These are phyloP conservation scores for Ylistrum balloti DNA, from an alignment of 1,140 invertebrate genomes.

Conservation along the genomic window DNA sequence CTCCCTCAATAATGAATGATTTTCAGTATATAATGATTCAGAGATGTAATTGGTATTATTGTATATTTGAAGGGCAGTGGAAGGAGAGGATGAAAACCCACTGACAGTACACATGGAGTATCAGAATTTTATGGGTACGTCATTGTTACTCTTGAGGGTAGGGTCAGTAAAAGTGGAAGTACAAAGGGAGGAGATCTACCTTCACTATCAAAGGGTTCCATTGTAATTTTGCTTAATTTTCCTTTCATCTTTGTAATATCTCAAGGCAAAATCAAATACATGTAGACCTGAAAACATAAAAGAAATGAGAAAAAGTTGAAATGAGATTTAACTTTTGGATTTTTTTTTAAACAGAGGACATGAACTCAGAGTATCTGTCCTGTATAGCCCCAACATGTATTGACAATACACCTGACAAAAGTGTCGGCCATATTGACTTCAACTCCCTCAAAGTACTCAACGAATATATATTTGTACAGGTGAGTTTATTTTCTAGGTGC, in stretches of 20 bases:
- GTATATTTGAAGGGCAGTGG: conserved; percentile 71
- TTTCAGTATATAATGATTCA: background rate
- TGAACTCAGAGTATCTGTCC: conserved; percentile 56
- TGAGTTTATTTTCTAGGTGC: too few relatives aligned
- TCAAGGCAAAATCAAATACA: too few relatives aligned
- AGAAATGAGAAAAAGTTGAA: background rate
- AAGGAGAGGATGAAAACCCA: conserved; percentile 70
- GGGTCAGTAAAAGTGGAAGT: conserved; percentile 48
- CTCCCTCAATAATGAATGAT: too few relatives aligned
- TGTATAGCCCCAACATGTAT: conserved; percentile 65
- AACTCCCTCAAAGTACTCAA: conserved; percentile 91
- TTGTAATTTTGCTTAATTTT: too few relatives aligned
- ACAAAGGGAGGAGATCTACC: too few relatives aligned
- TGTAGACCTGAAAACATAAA: conserved; percentile 49
- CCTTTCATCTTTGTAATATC: too few relatives aligned
- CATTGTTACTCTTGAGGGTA: background rate
- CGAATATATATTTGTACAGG: conserved; percentile 91
- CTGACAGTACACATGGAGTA: conserved; percentile 85
- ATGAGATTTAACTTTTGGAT: background rate
- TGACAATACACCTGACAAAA: conserved; percentile 61
- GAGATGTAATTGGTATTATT: background rate
- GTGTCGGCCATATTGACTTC: conserved; percentile 84
- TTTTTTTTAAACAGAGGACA: conserved; percentile 49
- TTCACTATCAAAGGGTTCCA: too few relatives aligned
- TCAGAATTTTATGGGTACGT: conserved; percentile 63